Evolutionary conservation across 2,888 invertebrate species (phyloP).

Genomic region (Pterobdella sp.): DNA sequence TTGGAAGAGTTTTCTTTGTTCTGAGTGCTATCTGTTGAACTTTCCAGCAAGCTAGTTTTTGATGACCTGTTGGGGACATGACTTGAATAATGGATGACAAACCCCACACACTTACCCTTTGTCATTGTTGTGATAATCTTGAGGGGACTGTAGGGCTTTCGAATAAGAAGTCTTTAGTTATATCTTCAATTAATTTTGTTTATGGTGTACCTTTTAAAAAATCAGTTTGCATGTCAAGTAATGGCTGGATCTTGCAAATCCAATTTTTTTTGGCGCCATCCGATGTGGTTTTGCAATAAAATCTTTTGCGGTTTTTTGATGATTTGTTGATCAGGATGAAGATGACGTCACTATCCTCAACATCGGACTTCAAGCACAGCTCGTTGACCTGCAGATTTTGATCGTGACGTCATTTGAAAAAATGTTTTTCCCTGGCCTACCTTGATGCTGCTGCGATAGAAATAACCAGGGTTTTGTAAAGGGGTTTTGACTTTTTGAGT

Average conservation of each 20-base stretch:
- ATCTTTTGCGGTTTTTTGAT: slow-evolving; percentile 61
- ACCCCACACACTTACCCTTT: too few relatives aligned
- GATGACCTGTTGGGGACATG: too few relatives aligned
- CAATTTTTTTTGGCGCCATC: slow-evolving; percentile 71
- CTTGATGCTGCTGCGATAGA: slow-evolving; percentile 90
- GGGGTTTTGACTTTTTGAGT: slow-evolving; percentile 73
- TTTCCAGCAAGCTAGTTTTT: neutral
- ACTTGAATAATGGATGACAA: too few relatives aligned
- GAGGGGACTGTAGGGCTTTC: too few relatives aligned
- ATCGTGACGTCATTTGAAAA: too few relatives aligned
- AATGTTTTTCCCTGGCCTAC: slow-evolving; percentile 37
- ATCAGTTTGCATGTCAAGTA: slow-evolving; percentile 84
- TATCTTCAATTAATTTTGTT: too few relatives aligned
- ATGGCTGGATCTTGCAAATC: slow-evolving; percentile 72
- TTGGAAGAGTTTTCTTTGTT: slow-evolving; percentile 1
- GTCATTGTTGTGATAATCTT: too few relatives aligned
- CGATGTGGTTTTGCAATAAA: slow-evolving; percentile 69
- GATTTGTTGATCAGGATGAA: slow-evolving; percentile 67
- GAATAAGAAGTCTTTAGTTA: too few relatives aligned
- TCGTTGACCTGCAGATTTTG: slow-evolving; percentile 77
- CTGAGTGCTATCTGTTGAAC: neutral
- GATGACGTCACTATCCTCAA: slow-evolving; percentile 58
- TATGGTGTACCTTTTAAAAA: slow-evolving; percentile 58
- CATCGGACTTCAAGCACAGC: slow-evolving; percentile 68
- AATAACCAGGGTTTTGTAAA: slow-evolving; percentile 81